These are phyloP conservation scores for Tamandua tetradactyla DNA, from an alignment of 2,797 vertebrate species.

Conservation along the genomic window DNA sequence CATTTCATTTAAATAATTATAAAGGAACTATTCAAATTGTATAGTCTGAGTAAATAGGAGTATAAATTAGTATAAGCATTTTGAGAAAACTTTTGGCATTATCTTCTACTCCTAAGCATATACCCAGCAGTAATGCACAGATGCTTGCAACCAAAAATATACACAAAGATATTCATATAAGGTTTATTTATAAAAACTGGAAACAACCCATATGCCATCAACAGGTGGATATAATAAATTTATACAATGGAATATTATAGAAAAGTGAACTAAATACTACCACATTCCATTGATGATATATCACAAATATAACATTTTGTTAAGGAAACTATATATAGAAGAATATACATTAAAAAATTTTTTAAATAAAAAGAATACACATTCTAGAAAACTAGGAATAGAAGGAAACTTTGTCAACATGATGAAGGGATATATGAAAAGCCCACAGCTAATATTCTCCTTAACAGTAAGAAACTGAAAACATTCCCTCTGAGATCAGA, in stretches of 20 bases:
- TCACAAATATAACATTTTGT: not conserved
- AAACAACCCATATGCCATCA: too few species aligned
- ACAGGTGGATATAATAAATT: constrained; percentile 6
- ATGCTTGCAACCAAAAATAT: not conserved
- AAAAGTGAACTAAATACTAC: not conserved
- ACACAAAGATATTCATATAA: not conserved
- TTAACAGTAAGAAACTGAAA: too few species aligned
- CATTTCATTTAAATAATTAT: constrained; percentile 18
- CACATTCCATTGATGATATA: not conserved
- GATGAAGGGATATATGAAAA: too few species aligned
- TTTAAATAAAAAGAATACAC: too few species aligned
- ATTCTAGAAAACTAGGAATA: too few species aligned
- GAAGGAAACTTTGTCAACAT: too few species aligned
- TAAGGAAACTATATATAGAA: constrained; percentile 10
- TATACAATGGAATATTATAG: not conserved
- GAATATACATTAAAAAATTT: too few species aligned
- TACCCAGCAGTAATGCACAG: too few species aligned
- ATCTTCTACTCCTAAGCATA: constrained; percentile 46
- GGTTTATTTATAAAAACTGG: constrained; percentile 7
- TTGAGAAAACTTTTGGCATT: constrained; percentile 17
- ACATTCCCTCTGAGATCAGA: too few species aligned
- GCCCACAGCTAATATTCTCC: too few species aligned
- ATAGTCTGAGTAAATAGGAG: not conserved
- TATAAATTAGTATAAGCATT: not conserved
- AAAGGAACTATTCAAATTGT: constrained; percentile 20